phyloP scores from a whole-genome alignment of 2,888 invertebrate genomes.

The Hedychridium roseum region DNA sequence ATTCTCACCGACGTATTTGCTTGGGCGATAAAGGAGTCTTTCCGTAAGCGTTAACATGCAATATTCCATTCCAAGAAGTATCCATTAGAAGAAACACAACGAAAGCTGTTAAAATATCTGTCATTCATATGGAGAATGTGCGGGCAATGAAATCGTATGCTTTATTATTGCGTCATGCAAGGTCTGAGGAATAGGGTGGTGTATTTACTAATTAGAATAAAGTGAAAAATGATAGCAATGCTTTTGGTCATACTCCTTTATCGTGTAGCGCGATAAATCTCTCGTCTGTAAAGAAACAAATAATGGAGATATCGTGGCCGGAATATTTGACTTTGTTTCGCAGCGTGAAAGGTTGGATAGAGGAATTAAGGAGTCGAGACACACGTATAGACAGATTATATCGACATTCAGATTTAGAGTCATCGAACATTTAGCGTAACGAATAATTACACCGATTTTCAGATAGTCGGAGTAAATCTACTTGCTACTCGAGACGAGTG shows the following conservation, averaged over 20 bases:
- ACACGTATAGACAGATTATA: constrained; percentile 8
- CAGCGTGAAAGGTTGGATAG: constrained; percentile 21
- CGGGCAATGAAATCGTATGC: too few relatives aligned
- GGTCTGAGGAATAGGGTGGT: too few relatives aligned
- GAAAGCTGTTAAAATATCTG: neutral
- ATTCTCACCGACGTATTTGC: constrained; percentile 33
- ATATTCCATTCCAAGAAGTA: too few relatives aligned
- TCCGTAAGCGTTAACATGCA: constrained; percentile 25
- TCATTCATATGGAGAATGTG: too few relatives aligned
- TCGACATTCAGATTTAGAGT: constrained; percentile 22
- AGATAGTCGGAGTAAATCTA: neutral
- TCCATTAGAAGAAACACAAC: constrained; percentile 1
- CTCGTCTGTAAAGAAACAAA: constrained; percentile 36
- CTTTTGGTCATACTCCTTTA: constrained; percentile 34
- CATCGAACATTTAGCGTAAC: constrained; percentile 12
- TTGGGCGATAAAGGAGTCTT: constrained; percentile 38
- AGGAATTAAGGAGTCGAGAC: constrained; percentile 7
- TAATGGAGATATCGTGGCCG: constrained; percentile 42
- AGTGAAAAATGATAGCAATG: constrained; percentile 6
- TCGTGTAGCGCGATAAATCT: constrained; percentile 12
- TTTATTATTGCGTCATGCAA: too few relatives aligned
- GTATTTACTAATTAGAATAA: constrained; percentile 5
- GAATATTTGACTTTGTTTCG: constrained; percentile 46
- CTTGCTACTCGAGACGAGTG: constrained; percentile 17
- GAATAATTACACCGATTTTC: neutral